These are phyloP conservation scores for Lerema accius DNA, from an alignment of 1,140 invertebrate genomes.

Conservation along the genomic window DNA sequence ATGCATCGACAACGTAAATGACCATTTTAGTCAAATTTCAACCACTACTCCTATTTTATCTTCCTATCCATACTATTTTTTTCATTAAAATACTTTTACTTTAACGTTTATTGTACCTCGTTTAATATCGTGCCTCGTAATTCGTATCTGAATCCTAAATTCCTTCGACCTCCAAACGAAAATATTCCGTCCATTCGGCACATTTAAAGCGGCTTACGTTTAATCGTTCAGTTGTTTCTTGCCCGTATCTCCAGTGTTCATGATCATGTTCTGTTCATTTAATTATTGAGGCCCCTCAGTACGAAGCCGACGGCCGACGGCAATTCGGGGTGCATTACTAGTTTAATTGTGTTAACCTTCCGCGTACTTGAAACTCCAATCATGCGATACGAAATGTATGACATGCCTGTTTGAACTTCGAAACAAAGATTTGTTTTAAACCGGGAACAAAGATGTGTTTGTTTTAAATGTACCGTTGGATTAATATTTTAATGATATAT, in stretches of 20 bases:
- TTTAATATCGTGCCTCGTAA: too few relatives aligned
- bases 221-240: slow-evolving; percentile 38
- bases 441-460: too few relatives aligned
- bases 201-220: slow-evolving; percentile 14
- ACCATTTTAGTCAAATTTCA: too few relatives aligned
- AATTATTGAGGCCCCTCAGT: slow-evolving; percentile 56
- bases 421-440: neutral
- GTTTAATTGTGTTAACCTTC: slow-evolving; percentile 34
- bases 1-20: too few relatives aligned
- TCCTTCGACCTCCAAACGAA: slow-evolving; percentile 2
- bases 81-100: too few relatives aligned
- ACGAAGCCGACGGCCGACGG: slow-evolving; percentile 29
- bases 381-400: neutral
- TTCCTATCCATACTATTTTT: too few relatives aligned
- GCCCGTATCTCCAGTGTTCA: slow-evolving; percentile 53
- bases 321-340: slow-evolving; percentile 33
- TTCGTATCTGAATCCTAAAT: neutral
- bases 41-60: too few relatives aligned
- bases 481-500: too few relatives aligned
- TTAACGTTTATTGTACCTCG: too few relatives aligned
- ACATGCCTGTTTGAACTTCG: neutral
- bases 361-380: slow-evolving; percentile 15
- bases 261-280: slow-evolving; percentile 46
- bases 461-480: too few relatives aligned
- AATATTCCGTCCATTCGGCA: neutral